Percentiles rank a stretch among this genome's conserved stretches.
phyloP scores from a whole-genome alignment of 2,113 vertebrate genomes.

The Aleadryas rufinucha region DNA sequence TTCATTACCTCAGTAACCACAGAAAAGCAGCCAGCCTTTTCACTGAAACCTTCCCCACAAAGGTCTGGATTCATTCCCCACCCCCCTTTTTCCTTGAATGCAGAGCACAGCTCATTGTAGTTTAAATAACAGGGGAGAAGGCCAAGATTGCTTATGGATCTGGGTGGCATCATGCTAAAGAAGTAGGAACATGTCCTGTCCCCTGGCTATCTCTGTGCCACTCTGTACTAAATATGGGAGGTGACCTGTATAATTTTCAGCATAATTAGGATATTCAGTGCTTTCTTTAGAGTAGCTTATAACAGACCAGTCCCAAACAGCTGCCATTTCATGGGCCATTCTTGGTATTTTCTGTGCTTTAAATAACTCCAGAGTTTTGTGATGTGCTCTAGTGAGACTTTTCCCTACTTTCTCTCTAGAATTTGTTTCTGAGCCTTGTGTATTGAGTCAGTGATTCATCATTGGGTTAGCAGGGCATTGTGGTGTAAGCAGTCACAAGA shows the following conservation, averaged over 20 bases:
- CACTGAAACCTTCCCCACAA: constrained; percentile 17
- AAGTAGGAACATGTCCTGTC: neutral
- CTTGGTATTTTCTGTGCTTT: constrained; percentile 27
- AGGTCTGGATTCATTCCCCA: constrained; percentile 28
- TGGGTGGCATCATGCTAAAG: constrained; percentile 22
- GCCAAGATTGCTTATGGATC: neutral
- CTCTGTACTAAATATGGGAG: neutral
- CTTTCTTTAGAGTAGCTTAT: constrained; percentile 38
- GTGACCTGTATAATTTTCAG: constrained; percentile 2
- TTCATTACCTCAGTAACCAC: constrained; percentile 61
- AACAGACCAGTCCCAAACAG: neutral
- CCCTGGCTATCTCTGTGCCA: neutral
- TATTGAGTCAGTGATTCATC: neutral
- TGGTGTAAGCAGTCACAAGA: neutral
- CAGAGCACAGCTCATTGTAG: constrained; percentile 36
- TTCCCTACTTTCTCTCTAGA: neutral
- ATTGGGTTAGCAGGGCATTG: neutral
- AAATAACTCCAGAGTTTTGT: neutral
- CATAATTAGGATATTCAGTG: constrained; percentile 3
- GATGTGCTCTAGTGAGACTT: neutral
- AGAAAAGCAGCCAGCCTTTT: constrained; percentile 20
- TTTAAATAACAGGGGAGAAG: constrained; percentile 60
- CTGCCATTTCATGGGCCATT: neutral
- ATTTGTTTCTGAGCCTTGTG: neutral
- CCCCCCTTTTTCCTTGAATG: constrained; percentile 1